Evolutionary conservation across 2,888 invertebrate genomes (phyloP), one percentile per base, ranked within the genome.

Genomic region (Agrochola lota): DNA sequence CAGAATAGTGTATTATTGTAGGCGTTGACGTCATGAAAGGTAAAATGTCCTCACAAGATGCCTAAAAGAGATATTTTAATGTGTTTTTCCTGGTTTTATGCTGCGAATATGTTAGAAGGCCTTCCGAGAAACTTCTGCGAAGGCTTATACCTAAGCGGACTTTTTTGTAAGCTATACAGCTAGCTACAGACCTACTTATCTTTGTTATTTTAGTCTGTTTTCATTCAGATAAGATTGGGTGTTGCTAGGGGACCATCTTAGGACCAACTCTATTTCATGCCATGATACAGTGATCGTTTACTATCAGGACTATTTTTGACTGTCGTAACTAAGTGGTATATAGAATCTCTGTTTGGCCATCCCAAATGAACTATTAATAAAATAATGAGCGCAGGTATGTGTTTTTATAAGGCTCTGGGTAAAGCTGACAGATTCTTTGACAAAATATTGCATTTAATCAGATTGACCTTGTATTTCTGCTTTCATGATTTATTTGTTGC

Each of bases 81-180:
- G 26, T 26, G 26, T 78, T 68, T 85, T 85, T 84, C 85, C 89
- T 87, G 80, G 72, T 87, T 60, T 63, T 67, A 20, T 26, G 17
- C 0, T 40, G 40, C n/a, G n/a, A 68, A 82, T 74, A 66, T 71
- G 12, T 64, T 60, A 66, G 84, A 75, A 78, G 78, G 78, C 68
- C 59, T 88, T 87, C 83, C 52, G 6, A 83, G 85, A 87, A 87
- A 40, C 30, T 26, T 46, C 4, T 57, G 15, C 23, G 43, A 74
- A 80, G 75, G 55, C 26, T 35, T 49, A 15, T 30, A 76, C 43
- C 46, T 83, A 59, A n/a, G 3, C 26, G 78, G 40, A 49, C 0
- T 12, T 35, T 59, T 59, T 66, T 55, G 23, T 23, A 40, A 46
- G 17, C 17, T 35, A n/a, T 30, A 52, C 8, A 23, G 20, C n/a